Evolutionary conservation across 2,888 invertebrate genomes (phyloP).

Genomic region (Cryptocheilus praepositus): DNA sequence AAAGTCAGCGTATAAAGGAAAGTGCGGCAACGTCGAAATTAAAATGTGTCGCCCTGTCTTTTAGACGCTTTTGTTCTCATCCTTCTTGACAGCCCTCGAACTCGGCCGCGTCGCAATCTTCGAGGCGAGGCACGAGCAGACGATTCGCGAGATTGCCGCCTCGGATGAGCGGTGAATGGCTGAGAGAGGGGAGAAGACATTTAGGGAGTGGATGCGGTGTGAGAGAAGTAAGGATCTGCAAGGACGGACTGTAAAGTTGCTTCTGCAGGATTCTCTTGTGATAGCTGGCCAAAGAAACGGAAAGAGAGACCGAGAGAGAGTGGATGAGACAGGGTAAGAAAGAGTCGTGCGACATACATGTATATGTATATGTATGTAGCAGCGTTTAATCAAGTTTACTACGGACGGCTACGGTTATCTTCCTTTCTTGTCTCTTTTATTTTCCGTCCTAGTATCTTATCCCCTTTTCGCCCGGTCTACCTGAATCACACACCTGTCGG

Average conservation of each 20-base stretch:
- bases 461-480: background rate
- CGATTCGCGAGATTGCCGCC: constrained; percentile 3
- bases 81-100: background rate
- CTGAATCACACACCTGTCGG: background rate
- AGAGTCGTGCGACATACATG: constrained; percentile 4
- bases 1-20: no score
- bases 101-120: background rate
- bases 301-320: background rate
- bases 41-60: no score
- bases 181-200: no score
- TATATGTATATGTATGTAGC: background rate
- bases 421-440: constrained; percentile 4
- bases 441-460: background rate
- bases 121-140: constrained; percentile 3
- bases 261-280: constrained; percentile 3
- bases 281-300: background rate
- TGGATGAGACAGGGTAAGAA: constrained; percentile 1
- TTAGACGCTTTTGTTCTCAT: background rate
- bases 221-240: no score
- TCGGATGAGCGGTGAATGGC: no score
- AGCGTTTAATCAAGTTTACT: constrained; percentile 28
- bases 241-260: constrained; percentile 14
- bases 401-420: constrained; percentile 13
- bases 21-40: no score
- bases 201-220: background rate